Conservation (phyloP, 2,888 invertebrate species). For the Eilema sororculum region DNA sequence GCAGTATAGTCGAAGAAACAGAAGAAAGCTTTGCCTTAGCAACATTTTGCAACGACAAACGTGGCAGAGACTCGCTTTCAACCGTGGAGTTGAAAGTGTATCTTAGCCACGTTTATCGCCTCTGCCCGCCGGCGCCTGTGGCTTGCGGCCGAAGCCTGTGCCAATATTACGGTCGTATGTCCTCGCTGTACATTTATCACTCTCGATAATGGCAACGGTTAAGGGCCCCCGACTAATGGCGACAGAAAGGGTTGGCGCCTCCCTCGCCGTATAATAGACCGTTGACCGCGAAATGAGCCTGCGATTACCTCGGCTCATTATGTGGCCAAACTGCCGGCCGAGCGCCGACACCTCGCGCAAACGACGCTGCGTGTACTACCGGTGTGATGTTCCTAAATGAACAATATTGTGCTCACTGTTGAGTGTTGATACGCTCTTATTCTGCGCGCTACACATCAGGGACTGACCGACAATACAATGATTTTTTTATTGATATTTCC, state of each 20-base stretch:
- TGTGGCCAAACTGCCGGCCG: not conserved
- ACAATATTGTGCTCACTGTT: not conserved
- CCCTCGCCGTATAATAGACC: not conserved
- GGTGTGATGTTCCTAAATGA: no score
- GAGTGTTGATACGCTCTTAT: no score
- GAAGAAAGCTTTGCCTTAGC: no score
- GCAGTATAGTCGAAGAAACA: no score
- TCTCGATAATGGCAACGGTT: not conserved
- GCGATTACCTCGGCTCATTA: not conserved
- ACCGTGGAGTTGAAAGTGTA: no score
- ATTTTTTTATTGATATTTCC: not conserved
- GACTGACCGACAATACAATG: no score
- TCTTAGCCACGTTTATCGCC: not conserved
- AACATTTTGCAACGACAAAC: no score
- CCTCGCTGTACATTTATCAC: not conserved
- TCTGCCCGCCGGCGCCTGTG: not conserved
- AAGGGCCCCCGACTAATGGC: not conserved
- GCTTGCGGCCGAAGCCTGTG: not conserved
- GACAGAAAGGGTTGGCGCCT: not conserved
- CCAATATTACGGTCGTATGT: conserved; percentile 1
- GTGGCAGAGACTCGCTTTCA: no score
- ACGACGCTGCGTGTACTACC: not conserved
- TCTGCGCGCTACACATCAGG: no score
- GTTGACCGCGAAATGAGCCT: not conserved
- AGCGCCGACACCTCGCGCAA: not conserved